Evolutionary conservation across 2,113 vertebrate species (phyloP).

Genomic region (Dipodomys stephensi): DNA sequence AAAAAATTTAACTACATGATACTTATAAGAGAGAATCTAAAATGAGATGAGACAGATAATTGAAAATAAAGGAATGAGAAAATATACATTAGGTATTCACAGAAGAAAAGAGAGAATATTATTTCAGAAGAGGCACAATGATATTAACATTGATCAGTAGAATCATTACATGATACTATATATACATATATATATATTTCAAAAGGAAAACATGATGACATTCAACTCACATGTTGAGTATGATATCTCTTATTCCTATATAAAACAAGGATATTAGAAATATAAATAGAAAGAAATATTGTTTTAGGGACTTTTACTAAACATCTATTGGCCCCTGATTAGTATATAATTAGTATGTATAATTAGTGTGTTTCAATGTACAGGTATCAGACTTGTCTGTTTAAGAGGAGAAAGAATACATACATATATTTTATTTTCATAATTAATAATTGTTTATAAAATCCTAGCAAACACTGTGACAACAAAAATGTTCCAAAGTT

Average conservation of each 20-base stretch:
- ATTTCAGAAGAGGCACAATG: slow-evolving; percentile 12
- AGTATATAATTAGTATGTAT: not conserved
- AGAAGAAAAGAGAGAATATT: slow-evolving; percentile 40
- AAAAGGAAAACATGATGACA: not conserved
- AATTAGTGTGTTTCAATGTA: not conserved
- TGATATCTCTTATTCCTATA: not conserved
- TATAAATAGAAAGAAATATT: not conserved
- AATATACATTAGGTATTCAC: not conserved
- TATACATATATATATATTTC: not conserved
- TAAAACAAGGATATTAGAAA: not conserved
- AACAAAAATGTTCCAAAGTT: not conserved
- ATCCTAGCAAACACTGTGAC: not conserved
- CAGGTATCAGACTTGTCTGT: not conserved
- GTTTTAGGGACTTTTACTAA: not conserved
- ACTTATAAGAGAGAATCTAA: not conserved
- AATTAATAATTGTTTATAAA: not conserved
- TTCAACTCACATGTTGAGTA: not conserved
- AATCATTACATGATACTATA: not conserved
- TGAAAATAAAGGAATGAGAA: not conserved
- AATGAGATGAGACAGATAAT: not conserved
- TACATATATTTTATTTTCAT: not conserved
- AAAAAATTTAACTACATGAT: not conserved
- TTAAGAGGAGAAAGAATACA: not conserved
- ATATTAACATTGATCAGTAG: not conserved
- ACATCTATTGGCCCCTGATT: not conserved